A percentile compares a stretch with the other conserved stretches of the same genome.
phyloP scores from a whole-genome alignment of 2,797 vertebrate species.

The Spinus pinus region DNA sequence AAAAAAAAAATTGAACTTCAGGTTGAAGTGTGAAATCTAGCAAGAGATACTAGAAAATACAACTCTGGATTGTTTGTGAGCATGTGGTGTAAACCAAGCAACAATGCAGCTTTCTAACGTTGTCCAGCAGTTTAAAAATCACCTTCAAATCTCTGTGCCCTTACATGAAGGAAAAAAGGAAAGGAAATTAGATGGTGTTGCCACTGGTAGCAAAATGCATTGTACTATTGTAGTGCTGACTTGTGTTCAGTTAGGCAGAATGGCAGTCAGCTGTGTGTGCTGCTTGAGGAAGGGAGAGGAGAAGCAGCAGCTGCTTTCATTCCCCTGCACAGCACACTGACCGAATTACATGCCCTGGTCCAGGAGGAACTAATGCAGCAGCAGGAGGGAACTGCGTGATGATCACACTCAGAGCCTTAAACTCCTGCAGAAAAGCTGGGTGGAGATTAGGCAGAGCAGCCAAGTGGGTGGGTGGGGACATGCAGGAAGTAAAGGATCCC shows the following conservation, averaged over 20 bases:
- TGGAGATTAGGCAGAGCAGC: constrained; percentile 41
- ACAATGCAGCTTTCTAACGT: fast-evolving
- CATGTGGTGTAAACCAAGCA: background rate
- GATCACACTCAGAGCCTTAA: background rate
- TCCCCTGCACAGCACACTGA: fast-evolving
- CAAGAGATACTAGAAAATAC: background rate
- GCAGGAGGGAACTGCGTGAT: background rate
- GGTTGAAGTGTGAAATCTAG: background rate
- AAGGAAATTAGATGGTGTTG: background rate
- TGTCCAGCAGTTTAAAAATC: background rate
- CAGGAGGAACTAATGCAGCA: background rate
- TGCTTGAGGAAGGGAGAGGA: background rate
- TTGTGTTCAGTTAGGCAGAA: background rate
- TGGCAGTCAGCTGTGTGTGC: background rate
- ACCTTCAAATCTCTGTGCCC: background rate
- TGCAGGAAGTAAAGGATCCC: constrained; percentile 38
- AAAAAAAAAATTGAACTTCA: background rate
- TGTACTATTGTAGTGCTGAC: background rate
- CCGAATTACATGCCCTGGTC: fast-evolving
- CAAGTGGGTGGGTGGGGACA: constrained; percentile 59
- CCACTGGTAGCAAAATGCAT: background rate
- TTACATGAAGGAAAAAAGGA: background rate
- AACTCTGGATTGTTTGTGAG: background rate
- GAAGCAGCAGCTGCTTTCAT: background rate
- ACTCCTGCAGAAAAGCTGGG: background rate